Evolutionary conservation across 2,888 invertebrate species (phyloP).

Genomic region (Bruchidius siliquastri): DNA sequence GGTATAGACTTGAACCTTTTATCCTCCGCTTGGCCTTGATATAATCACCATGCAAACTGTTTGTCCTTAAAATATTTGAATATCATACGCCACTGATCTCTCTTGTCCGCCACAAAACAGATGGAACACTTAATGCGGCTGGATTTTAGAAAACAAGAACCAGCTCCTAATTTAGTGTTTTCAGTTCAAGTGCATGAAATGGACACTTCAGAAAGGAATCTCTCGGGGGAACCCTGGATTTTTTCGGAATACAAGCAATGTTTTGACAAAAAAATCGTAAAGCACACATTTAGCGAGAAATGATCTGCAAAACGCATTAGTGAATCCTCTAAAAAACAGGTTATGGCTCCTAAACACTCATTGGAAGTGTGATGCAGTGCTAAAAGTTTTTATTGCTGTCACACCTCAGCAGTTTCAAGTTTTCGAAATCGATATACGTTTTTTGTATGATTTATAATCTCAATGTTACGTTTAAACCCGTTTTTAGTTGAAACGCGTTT

Average conservation of each 20-base stretch:
- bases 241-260: neutral
- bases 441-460: too few species aligned
- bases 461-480: too few species aligned
- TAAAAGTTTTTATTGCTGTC: neutral
- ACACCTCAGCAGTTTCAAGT: neutral
- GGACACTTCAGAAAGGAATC: neutral
- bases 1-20: too few species aligned
- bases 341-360: neutral
- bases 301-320: neutral
- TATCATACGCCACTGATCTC: neutral
- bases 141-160: neutral
- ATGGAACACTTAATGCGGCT: neutral
- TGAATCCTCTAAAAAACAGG: neutral
- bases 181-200: neutral
- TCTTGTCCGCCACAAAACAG: neutral
- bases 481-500: too few species aligned
- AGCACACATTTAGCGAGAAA: neutral
- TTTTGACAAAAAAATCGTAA: neutral
- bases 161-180: neutral
- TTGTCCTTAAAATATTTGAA: neutral
- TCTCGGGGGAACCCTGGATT: neutral
- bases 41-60: too few species aligned
- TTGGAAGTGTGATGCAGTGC: neutral
- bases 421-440: too few species aligned
- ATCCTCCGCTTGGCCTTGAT: too few species aligned